Evolutionary conservation across 2,113 vertebrate genomes (phyloP), one percentile per base, ranked within the genome.

Genomic region (Paramormyrops kingsleyae): DNA sequence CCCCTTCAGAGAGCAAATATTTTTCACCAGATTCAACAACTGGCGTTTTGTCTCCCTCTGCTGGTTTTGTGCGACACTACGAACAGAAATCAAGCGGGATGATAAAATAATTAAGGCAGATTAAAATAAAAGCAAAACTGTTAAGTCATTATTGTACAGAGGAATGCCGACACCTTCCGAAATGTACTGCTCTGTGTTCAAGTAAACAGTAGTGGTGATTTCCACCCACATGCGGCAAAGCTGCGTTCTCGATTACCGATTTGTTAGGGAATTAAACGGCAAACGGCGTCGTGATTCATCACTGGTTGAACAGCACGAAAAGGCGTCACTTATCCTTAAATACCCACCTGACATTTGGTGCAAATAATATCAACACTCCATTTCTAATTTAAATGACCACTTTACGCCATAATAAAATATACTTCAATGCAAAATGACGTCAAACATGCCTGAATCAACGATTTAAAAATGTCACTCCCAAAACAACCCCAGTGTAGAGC

Each of bases 261-360:
- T 86, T 52, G 84, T 52, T 66, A 59, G 70, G 84, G 87, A 42
- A 24, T 49, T 84, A 42, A 5, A 66, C 31, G n/a, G 89, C 85
- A 91, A 83, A 47, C 87, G 62, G 85, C 89, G 74, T 74, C 44
- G 77, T 52, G 70, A 89, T 87, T 53, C 39, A 83, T 91, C 62
- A 31, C 21, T 24, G 49, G n/a, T 12, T 56, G 31, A 59, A 50
- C 42, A 12, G 50, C 74, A 47, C 42, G 31, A 50, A 50, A 50
- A 4, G 19, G 24, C 62, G 52, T 10, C 59, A 77, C 56, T 77
- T 39, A 4, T 2, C 15, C 19, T 74, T n/a, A 39, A 17, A 53
- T 74, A 31, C 47, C 4, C 15, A 52, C 59, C 44, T 74, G 83
- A 74, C 84, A 90, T 70, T 56, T 87, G 44, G 44, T 35, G 83